These are phyloP conservation scores for Laspeyria flexula DNA, from an alignment of 2,888 invertebrate species.

Conservation along the genomic window DNA sequence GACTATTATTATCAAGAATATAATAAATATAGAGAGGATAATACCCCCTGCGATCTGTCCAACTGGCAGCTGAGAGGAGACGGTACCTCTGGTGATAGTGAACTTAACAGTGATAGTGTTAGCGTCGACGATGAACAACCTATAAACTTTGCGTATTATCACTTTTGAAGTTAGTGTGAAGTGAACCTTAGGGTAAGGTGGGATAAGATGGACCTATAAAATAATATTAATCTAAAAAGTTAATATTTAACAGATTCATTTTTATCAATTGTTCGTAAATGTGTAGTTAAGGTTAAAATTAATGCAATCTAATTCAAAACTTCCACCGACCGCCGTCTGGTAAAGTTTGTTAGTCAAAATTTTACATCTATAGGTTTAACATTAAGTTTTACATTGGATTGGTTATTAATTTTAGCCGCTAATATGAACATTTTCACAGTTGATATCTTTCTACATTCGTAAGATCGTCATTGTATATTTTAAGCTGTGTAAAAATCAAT, in stretches of 20 bases:
- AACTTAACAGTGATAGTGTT: conserved; percentile 44
- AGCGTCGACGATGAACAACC: conserved; percentile 64
- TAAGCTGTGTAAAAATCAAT: conserved; percentile 44
- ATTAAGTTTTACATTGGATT: conserved; percentile 1
- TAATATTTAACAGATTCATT: too few species aligned
- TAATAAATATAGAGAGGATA: conserved; percentile 56
- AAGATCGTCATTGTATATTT: conserved; percentile 25
- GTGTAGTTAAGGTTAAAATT: too few species aligned
- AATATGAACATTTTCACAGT: neutral
- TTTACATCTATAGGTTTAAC: conserved; percentile 4
- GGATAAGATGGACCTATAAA: neutral
- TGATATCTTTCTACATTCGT: conserved; percentile 30
- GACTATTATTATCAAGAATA: conserved; percentile 43
- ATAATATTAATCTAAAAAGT: neutral
- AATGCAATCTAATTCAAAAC: too few species aligned
- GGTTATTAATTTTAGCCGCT: too few species aligned
- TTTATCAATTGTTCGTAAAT: too few species aligned
- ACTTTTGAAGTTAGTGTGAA: conserved; percentile 60
- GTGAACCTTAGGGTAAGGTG: conserved; percentile 16
- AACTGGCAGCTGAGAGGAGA: conserved; percentile 64
- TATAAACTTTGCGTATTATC: conserved; percentile 81
- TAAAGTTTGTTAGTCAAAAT: neutral
- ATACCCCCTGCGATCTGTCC: conserved; percentile 75
- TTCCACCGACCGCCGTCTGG: too few species aligned
- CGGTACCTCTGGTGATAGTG: conserved; percentile 33